Base-by-base conservation (phyloP, 2,888 invertebrate genomes). In the Diarsia mendica region DNA sequence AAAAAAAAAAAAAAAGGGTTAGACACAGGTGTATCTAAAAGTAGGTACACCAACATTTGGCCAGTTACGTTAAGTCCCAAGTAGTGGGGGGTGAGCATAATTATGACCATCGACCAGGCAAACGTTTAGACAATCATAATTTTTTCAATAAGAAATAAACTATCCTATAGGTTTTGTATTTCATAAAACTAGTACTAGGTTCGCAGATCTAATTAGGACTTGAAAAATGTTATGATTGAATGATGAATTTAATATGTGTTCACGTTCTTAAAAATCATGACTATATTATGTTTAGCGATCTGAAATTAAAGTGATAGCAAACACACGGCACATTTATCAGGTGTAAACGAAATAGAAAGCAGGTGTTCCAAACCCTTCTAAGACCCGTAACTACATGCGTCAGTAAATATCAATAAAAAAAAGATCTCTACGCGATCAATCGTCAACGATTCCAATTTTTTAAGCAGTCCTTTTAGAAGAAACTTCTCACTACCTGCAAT, bases 361-460 rank as follows among this genome's bases (percentile, higher is more conserved):
- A 79, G 79, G 77, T 79, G 79, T 33, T 63, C 9, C 20, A 53
- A 77, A 39, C 58, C 58, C 53, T 66, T 72, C 33, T n/a, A 44
- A 55, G 44, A 44, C 33, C 70, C 23, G 8, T 48, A 58, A 67
- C 58, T 39, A 72, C 9, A 78, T 58, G 75, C 67, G 58, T 84
- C 70, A 69, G 68, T 70, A 66, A 63, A 66, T 81, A 68, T 69
- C 63, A 39, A n/a, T 63, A 23, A 63, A 63, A 71, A 69, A 39
- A 55, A 67, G 63, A 72, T 64, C n/a, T 65, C 60, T 49, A 64
- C 18, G 15, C 77, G 77, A 86, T 86, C 88, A 80, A 86, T 86
- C 86, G 82, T 71, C 66, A 75, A 76, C 67, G 75, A 64, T 75
- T 68, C 82, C 88, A 86, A 87, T 86, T 87, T 87, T 84, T 87